Evolutionary conservation across 2,797 vertebrate species (phyloP).

Genomic region (Tauraco hartlaubi): DNA sequence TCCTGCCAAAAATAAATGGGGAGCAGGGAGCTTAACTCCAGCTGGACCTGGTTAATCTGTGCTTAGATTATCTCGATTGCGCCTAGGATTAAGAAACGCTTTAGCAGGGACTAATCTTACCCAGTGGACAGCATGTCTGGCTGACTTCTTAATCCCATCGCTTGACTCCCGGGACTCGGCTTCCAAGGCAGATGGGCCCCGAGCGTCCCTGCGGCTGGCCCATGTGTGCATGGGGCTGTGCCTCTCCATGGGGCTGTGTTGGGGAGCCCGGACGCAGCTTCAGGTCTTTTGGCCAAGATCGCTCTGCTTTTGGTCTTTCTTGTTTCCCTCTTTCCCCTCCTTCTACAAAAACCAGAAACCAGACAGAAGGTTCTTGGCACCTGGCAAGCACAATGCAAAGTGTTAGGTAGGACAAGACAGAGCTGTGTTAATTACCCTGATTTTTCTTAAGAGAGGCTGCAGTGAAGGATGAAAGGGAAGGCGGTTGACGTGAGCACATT

Average conservation of each 20-base stretch:
- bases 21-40: not conserved
- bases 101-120: slow-evolving; percentile 6
- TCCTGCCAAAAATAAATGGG: slow-evolving; percentile 7
- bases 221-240: not conserved
- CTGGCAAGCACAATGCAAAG: not conserved
- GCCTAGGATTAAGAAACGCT: not conserved
- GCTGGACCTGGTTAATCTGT: slow-evolving; percentile 47
- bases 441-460: not conserved
- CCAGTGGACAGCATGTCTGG: not conserved
- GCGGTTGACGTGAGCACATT: not conserved
- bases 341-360: not conserved
- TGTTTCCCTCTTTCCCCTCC: not conserved
- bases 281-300: not conserved
- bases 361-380: not conserved
- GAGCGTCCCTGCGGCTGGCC: not conserved
- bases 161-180: not conserved
- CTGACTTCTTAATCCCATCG: not conserved
- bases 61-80: slow-evolving; percentile 27
- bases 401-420: not conserved
- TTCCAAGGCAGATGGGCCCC: not conserved
- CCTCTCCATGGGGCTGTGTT: not conserved
- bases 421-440: not conserved
- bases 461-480: not conserved
- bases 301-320: not conserved
- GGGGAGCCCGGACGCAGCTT: not conserved